These are phyloP conservation scores for Eleutherodactylus coqui DNA, from an alignment of 2,797 vertebrate species.

Conservation along the genomic window DNA sequence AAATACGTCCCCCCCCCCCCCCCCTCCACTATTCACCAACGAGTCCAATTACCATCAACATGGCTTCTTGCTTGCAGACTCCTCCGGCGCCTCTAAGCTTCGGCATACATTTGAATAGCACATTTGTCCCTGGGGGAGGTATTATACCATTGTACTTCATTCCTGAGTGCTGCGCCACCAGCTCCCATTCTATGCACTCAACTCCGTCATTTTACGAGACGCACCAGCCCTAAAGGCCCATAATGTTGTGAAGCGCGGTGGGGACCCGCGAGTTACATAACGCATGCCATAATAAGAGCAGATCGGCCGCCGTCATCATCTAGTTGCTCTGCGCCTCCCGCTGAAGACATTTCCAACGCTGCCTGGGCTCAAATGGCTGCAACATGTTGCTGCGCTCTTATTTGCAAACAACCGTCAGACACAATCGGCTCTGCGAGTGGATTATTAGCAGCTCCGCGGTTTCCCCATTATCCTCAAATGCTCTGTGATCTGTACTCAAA, in stretches of 20 bases:
- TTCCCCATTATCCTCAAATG: slow-evolving; percentile 53
- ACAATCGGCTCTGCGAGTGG: slow-evolving; percentile 46
- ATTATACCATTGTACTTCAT: slow-evolving; percentile 27
- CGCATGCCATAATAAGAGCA: not conserved
- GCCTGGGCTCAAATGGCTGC: slow-evolving; percentile 49
- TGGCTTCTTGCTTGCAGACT: not conserved
- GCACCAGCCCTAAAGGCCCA: slow-evolving; percentile 37
- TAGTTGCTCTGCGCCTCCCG: slow-evolving; percentile 20
- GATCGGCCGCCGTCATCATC: slow-evolving; percentile 35
- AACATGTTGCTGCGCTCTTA: slow-evolving; percentile 46
- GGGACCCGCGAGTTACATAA: slow-evolving; percentile 27
- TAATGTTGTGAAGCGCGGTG: slow-evolving; percentile 33
- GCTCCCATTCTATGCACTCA: slow-evolving; percentile 15
- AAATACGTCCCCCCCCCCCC: not conserved
- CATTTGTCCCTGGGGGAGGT: slow-evolving; percentile 16
- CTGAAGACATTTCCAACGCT: slow-evolving; percentile 49
- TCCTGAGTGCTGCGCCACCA: slow-evolving; percentile 31
- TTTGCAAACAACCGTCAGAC: slow-evolving; percentile 51
- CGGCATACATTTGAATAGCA: slow-evolving; percentile 22
- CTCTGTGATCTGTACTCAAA: slow-evolving; percentile 55
- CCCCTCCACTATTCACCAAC: not conserved
- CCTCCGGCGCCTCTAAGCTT: not conserved
- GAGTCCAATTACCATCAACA: not conserved
- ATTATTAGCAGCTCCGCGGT: slow-evolving; percentile 49
- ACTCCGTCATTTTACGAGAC: slow-evolving; percentile 48